Evolutionary conservation across 2,113 vertebrate genomes (phyloP), one percentile per base, ranked within the genome.

Genomic region (Mesembrinibis cayennensis): DNA sequence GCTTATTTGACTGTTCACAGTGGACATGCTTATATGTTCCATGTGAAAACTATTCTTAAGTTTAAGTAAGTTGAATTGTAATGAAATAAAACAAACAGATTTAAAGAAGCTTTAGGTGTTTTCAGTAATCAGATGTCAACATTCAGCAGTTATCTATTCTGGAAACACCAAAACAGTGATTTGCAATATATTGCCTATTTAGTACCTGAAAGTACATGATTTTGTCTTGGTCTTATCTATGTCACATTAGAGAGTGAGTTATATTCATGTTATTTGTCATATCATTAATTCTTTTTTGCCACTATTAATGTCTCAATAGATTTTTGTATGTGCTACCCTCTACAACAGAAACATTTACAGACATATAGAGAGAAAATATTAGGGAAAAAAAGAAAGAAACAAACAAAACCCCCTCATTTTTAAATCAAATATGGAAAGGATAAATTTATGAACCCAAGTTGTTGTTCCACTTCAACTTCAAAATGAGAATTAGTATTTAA

Each of bases 81-180:
- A 96, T 94, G 71, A 97, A 97, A 97, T 94, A 96, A 97, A 98
- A 76, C 73, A 97, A 95, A 77, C 30, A 78, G 38, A 91, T 81
- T 94, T 89, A 89, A 96, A 71, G 56, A 82, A 47, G 14, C 13
- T 85, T 97, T 93, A 97, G 87, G 89, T 94, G 49, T 86, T 66
- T 59, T 90, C 42, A 62, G 18, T 78, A 73, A 90, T 90, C 76
- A 87, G 58, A 88, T 95, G 87, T 74, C 96, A 96, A 79, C 13
- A 71, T 72, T 95, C 45, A 92, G 56, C 91, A 90, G 61, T 85
- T 95, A 91, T 23, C 42, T 50, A 81, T 38, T 67, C 63, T 89
- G 81, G 91, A 82, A 92, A 87, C 44, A 59, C 17, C 47, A 63
- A 76, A 87, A 50, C 78, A 94, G 70, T 93, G 32, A 82, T 88